Base-by-base conservation (phyloP, 1,140 invertebrate genomes). In the Hesperophylax magnus region DNA sequence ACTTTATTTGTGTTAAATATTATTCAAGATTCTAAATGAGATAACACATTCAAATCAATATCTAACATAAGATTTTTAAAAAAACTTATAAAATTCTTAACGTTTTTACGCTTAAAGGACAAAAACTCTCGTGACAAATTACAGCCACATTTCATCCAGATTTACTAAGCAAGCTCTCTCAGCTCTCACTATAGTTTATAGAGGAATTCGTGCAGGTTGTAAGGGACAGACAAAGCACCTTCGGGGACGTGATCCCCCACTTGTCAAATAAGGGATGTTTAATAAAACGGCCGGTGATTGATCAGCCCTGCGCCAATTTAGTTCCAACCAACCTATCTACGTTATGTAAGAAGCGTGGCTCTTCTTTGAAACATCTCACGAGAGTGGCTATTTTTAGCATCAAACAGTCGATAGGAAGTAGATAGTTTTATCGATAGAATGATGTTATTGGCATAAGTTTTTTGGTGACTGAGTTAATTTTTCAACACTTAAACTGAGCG, bases 241-340 rank as follows among this genome's bases (percentile, higher is more conserved):
- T 52, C 69, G 20, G 47, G 69, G 69, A 54, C 52, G 69, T 69
- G 69, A 27, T 53, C 69, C 53, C 52, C 80, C 78, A 78, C 69
- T 72, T 72, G 82, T 83, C 82, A 83, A 80, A 82, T 78, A 79
- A 47, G 75, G 79, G 81, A 76, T 80, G 78, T 80, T 83, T 83
- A 83, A 83, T 83, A 83, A 83, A 83, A 78, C 54, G 69, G 69
- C 52, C 67, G 17, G 82, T 83, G 82, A 83, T 83, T 83, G 82
- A 83, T 83, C 78, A 54, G 69, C 20, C 9, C 3, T n/a, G 20
- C 56, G 63, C 74, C 78, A 81, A 81, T 81, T 78, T 81, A 63
- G 34, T 78, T 53, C 61, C 17, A 72, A 14, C 79, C 54, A 27
- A 56, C 52, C 63, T 67, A 24, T 71, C 53, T 61, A 65, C 47